Base-by-base conservation (phyloP, 2,888 invertebrate genomes). In the Coremacera marginata region DNA sequence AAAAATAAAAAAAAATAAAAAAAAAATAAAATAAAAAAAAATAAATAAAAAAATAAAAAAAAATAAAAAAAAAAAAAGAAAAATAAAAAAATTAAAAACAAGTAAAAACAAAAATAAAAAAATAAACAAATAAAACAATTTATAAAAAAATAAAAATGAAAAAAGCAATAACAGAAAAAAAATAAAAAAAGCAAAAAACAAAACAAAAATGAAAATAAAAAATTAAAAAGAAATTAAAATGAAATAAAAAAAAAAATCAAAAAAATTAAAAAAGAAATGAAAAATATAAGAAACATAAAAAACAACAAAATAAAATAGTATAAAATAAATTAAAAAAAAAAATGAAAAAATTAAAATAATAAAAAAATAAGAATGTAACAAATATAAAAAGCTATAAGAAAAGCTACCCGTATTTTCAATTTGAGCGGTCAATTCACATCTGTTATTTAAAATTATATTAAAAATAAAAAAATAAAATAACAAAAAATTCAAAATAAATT, bases 131-230 rank as follows among this genome's bases (percentile, higher is more conserved):
- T n/a, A 55, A 31, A 34, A 22, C 22, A 5, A 51, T 8, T n/a
- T n/a, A 34, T 70, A 31, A 37, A 70, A 22, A 31, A 4, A 70
- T 67, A 25, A 76, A 72, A 60, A 57, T 37, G n/a, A n/a, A n/a
- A n/a, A n/a, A n/a, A n/a, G n/a, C n/a, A n/a, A 75, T 27, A 68
- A 63, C 52, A 55, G 8, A 14, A 63, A 44, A 51, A 51, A 44
- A 55, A 9, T 60, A 19, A 8, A 19, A 31, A 44, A 44, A 62
- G 3, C 3, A 4, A 31, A 31, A 31, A 31, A 31, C 5, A 31
- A 4, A 31, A 31, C 3, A 31, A 31, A 4, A 31, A 4, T 4
- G 5, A 31, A 31, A 31, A 4, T 4, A 4, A 31, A 31, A 31
- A n/a, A n/a, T n/a, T n/a, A 31, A 31, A 4, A 31, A 4, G 5